A percentile compares a stretch with the other conserved stretches of the same genome.
phyloP scores from a whole-genome alignment of 2,113 vertebrate species.

The Hyaena hyaena region DNA sequence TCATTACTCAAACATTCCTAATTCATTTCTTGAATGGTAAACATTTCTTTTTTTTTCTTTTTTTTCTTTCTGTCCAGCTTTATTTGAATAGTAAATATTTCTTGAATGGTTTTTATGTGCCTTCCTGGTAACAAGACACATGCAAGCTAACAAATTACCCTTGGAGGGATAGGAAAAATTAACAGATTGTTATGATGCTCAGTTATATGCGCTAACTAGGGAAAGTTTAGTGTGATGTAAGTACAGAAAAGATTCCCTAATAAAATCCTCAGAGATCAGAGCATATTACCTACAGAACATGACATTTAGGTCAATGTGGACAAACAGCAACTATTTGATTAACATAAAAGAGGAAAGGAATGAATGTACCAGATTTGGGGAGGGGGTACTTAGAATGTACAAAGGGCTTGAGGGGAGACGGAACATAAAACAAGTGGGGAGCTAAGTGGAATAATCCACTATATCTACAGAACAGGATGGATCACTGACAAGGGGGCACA shows the following conservation, averaged over 20 bases:
- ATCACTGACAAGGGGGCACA: background rate
- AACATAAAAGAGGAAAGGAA: background rate
- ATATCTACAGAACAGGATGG: background rate
- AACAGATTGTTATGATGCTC: background rate
- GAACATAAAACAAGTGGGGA: background rate
- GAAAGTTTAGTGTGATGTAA: background rate
- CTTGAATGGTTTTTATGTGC: background rate
- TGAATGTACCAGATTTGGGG: background rate
- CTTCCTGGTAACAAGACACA: background rate
- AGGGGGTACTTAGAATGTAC: background rate
- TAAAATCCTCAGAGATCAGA: slow-evolving; percentile 1
- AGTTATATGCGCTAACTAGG: background rate
- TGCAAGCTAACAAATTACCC: background rate
- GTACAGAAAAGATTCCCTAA: background rate
- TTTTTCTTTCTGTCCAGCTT: background rate
- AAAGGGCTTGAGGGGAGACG: background rate
- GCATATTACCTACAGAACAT: background rate
- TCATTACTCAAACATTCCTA: slow-evolving; percentile 9
- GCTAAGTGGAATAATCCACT: background rate
- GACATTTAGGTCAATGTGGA: background rate
- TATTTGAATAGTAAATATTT: background rate
- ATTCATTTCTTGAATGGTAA: background rate
- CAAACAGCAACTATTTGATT: background rate
- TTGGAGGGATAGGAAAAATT: background rate
- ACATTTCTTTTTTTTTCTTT: background rate